phyloP scores from a whole-genome alignment of 1,140 invertebrate genomes.

The honey bee (Apis mellifera) region DNA sequence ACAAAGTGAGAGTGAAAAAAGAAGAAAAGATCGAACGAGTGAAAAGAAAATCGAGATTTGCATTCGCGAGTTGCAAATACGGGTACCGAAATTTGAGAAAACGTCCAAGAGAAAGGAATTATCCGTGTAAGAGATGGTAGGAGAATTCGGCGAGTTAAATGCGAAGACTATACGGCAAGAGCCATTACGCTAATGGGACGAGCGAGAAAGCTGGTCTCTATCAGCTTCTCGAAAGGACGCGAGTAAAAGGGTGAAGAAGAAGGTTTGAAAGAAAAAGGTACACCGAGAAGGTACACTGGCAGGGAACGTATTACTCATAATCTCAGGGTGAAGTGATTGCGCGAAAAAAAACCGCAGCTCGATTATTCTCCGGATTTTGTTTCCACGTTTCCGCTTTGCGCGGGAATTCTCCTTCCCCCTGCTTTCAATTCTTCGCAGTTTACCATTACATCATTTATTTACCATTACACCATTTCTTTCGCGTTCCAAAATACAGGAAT shows the following conservation, averaged over 20 bases:
- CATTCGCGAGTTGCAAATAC: not conserved
- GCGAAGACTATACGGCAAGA: slow-evolving; percentile 69
- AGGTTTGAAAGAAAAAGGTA: not conserved
- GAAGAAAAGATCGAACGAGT: not conserved
- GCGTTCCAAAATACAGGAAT: too few species aligned
- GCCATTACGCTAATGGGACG: slow-evolving; percentile 75
- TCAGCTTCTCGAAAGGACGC: slow-evolving; percentile 59
- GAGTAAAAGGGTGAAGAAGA: slow-evolving; percentile 7
- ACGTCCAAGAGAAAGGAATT: slow-evolving; percentile 8
- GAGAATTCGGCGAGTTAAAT: slow-evolving; percentile 67
- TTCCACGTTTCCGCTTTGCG: too few species aligned
- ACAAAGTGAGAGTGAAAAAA: not conserved
- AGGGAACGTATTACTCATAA: slow-evolving; percentile 68
- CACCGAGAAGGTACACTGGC: slow-evolving; percentile 23
- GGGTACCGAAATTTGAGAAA: not conserved
- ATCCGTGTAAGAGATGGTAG: slow-evolving; percentile 35
- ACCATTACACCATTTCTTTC: too few species aligned
- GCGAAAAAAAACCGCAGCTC: slow-evolving; percentile 54
- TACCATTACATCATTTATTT: too few species aligned
- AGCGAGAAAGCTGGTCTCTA: slow-evolving; percentile 68
- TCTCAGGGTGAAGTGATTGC: slow-evolving; percentile 52
- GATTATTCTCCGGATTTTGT: slow-evolving; percentile 39
- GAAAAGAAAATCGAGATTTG: not conserved
- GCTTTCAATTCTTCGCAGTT: too few species aligned
- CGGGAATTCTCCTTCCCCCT: too few species aligned